Percentiles rank a stretch among this genome's conserved stretches.
phyloP scores from a whole-genome alignment of 2,797 vertebrate species.

The Anableps anableps region DNA sequence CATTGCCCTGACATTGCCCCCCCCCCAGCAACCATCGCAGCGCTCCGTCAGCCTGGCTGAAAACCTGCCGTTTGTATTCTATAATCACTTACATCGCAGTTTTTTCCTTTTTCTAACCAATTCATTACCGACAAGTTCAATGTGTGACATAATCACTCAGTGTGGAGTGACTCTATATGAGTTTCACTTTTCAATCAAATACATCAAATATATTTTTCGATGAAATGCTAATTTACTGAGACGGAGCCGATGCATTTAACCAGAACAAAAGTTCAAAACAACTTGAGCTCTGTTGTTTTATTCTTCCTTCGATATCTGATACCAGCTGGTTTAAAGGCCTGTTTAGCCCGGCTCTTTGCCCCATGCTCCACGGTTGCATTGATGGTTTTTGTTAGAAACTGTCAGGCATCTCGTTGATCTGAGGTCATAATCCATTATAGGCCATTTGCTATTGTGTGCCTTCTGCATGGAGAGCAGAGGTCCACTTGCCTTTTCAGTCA shows the following conservation, averaged over 20 bases:
- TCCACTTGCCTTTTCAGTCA: slow-evolving; percentile 50
- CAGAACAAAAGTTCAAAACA: neutral
- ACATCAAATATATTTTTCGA: neutral
- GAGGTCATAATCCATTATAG: slow-evolving; percentile 38
- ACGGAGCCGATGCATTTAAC: neutral
- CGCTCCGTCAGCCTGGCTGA: neutral
- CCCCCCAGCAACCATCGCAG: rapidly evolving
- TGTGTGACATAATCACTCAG: neutral
- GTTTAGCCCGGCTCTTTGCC: neutral
- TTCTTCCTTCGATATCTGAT: neutral
- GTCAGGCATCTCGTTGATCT: slow-evolving; percentile 49
- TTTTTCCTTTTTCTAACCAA: neutral
- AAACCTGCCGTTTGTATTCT: neutral
- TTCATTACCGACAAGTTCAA: neutral
- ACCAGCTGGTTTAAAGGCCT: neutral
- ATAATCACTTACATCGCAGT: neutral
- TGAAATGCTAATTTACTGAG: neutral
- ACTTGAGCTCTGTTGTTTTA: neutral
- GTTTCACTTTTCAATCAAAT: neutral
- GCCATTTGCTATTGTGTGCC: slow-evolving; percentile 37
- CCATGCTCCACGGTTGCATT: neutral
- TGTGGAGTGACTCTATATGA: neutral
- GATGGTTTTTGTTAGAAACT: slow-evolving; percentile 26
- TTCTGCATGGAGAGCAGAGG: slow-evolving; percentile 24
- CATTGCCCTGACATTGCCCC: neutral